Conservation (phyloP, 2,113 vertebrate species). For the Tympanuchus pallidicinctus region DNA sequence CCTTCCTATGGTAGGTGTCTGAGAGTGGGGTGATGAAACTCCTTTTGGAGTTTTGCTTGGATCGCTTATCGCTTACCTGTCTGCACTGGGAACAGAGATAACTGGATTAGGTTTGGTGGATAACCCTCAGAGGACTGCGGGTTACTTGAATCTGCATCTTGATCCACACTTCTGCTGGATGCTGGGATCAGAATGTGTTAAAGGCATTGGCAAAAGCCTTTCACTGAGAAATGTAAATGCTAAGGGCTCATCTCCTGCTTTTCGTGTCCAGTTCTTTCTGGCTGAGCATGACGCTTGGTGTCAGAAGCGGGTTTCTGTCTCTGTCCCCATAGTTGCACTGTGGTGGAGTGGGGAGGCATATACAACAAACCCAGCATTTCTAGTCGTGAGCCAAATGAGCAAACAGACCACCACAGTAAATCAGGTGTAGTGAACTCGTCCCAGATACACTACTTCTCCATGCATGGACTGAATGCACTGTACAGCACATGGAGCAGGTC, state of each 20-base stretch:
- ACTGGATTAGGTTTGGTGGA: neutral
- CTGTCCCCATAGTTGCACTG: neutral
- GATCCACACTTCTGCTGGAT: neutral
- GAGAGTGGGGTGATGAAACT: neutral
- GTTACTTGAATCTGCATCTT: neutral
- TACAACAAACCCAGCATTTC: neutral
- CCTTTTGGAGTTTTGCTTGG: neutral
- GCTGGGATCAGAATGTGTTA: neutral
- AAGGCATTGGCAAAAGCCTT: neutral
- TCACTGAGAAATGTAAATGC: neutral
- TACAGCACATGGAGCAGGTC: neutral
- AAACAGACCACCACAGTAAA: neutral
- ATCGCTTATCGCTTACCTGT: neutral
- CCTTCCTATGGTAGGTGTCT: neutral
- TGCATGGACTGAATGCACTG: neutral
- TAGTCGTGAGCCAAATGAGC: neutral
- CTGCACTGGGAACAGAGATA: neutral
- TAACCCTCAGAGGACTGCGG: neutral
- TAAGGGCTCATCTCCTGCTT: neutral
- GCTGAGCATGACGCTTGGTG: neutral
- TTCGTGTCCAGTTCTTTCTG: neutral
- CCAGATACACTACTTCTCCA: neutral
- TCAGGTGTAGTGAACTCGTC: neutral
- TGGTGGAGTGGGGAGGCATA: accelerated
- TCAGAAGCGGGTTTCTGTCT: neutral